These are phyloP conservation scores for Vespertilio murinus DNA, from an alignment of 2,797 vertebrate genomes.

Conservation along the genomic window DNA sequence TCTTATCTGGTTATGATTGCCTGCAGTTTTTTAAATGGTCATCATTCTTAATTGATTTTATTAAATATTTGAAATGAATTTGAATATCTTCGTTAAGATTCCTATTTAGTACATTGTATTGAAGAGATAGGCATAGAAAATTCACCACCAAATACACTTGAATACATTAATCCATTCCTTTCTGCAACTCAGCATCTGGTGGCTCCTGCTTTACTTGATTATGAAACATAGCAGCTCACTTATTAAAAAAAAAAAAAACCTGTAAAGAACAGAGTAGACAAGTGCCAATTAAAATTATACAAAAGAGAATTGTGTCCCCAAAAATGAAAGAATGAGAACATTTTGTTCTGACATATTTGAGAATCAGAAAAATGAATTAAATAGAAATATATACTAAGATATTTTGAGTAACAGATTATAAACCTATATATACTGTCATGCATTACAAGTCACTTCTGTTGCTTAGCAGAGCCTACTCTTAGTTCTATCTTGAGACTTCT, in stretches of 20 bases:
- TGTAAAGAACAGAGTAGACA: slow-evolving; percentile 29
- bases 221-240: neutral
- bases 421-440: neutral
- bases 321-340: slow-evolving; percentile 51
- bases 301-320: slow-evolving; percentile 3
- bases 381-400: slow-evolving; percentile 20
- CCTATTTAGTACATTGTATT: neutral
- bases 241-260: slow-evolving; percentile 13
- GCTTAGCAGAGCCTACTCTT: neutral
- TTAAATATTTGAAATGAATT: slow-evolving; percentile 3
- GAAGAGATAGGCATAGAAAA: neutral
- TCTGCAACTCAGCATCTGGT: neutral
- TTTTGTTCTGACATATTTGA: slow-evolving; percentile 61
- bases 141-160: neutral
- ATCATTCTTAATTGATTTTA: neutral
- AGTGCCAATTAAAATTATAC: slow-evolving; percentile 50
- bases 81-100: neutral
- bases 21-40: neutral
- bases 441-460: neutral
- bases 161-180: neutral
- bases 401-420: slow-evolving; percentile 56
- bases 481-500: slow-evolving; percentile 29
- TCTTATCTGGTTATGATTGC: neutral
- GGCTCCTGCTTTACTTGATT: neutral
- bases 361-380: slow-evolving; percentile 51